These are phyloP conservation scores for Crocidura indochinensis DNA, from an alignment of 2,797 vertebrate species.

Conservation along the genomic window DNA sequence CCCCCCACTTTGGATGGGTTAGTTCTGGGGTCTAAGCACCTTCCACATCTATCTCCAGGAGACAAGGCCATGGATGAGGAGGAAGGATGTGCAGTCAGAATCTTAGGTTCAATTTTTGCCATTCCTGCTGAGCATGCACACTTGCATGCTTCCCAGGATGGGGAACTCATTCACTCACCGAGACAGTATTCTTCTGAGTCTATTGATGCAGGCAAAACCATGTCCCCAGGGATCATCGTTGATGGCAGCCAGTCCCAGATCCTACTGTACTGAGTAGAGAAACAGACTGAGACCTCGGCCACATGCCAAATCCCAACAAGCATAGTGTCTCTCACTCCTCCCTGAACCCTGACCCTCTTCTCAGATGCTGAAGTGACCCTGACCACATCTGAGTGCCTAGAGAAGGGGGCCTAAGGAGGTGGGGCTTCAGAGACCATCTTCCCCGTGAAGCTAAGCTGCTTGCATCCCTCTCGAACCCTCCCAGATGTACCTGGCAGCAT, in stretches of 20 bases:
- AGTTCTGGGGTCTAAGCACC: not conserved
- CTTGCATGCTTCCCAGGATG: rapidly evolving
- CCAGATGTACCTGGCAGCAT: constrained; percentile 53
- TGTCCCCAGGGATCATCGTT: not conserved
- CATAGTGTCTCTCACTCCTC: not conserved
- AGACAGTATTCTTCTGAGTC: not conserved
- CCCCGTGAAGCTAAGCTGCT: too few species aligned
- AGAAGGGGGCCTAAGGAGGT: not conserved
- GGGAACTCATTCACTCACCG: not conserved
- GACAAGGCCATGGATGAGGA: not conserved
- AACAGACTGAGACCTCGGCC: not conserved
- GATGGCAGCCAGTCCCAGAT: not conserved
- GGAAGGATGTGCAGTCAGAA: rapidly evolving
- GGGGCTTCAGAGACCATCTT: not conserved
- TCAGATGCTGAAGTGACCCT: not conserved
- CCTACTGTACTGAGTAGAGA: rapidly evolving
- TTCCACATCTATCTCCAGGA: not conserved
- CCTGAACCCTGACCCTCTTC: not conserved
- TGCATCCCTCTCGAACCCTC: not conserved
- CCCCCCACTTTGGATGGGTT: rapidly evolving
- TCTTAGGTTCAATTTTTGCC: not conserved
- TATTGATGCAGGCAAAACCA: not conserved
- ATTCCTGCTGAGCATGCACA: rapidly evolving
- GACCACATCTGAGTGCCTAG: not conserved
- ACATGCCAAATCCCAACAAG: rapidly evolving